Evolutionary conservation across 2,888 invertebrate genomes (phyloP).

Genomic region (Lamellibrachia satsuma): DNA sequence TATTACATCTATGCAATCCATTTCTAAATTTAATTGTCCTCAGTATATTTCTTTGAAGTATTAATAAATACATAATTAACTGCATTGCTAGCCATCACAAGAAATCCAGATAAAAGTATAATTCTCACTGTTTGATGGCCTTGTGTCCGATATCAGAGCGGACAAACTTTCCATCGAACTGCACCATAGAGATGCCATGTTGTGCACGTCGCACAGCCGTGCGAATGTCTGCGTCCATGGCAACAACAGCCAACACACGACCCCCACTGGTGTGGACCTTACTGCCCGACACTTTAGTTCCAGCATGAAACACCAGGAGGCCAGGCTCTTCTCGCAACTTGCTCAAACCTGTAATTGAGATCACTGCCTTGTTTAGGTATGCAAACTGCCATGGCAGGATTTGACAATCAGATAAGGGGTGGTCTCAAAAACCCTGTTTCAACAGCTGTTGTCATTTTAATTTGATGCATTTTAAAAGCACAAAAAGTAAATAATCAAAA

Average conservation of each 20-base stretch:
- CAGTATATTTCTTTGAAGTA: background rate
- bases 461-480: background rate
- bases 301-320: slow-evolving; percentile 82
- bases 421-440: too few species aligned
- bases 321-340: slow-evolving; percentile 22
- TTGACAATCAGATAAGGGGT: background rate
- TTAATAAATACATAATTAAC: background rate
- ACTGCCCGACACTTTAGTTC: slow-evolving; percentile 72
- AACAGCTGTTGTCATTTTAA: background rate
- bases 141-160: slow-evolving; percentile 90
- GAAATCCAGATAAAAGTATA: background rate
- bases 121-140: slow-evolving; percentile 70
- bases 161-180: slow-evolving; percentile 86
- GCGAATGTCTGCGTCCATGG: slow-evolving; percentile 75
- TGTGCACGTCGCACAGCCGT: slow-evolving; percentile 80
- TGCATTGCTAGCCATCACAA: background rate
- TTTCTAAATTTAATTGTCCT: background rate
- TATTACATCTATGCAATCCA: background rate
- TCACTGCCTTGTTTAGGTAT: background rate
- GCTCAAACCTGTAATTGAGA: slow-evolving; percentile 22
- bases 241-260: slow-evolving; percentile 82
- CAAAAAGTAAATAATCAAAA: background rate
- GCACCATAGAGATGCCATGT: slow-evolving; percentile 75
- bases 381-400: background rate
- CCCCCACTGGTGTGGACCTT: slow-evolving; percentile 82